These are phyloP conservation scores for Eurytoma californica DNA, from an alignment of 2,888 invertebrate species.

Conservation along the genomic window DNA sequence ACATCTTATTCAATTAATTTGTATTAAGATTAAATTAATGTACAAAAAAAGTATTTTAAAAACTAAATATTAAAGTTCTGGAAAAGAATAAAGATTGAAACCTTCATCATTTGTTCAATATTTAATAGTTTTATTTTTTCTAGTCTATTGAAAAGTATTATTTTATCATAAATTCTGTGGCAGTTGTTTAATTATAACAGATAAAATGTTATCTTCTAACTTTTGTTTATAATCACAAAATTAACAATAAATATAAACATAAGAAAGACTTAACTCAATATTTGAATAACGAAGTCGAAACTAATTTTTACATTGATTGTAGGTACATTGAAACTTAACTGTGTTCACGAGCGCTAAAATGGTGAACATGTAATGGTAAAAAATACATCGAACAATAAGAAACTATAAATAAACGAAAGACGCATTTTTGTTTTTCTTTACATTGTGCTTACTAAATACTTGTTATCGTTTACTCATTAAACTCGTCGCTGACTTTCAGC, in stretches of 20 bases:
- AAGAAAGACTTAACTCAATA: constrained; percentile 10
- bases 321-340: constrained; percentile 26
- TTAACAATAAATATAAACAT: neutral
- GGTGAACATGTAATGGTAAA: neutral
- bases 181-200: constrained; percentile 55
- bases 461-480: constrained; percentile 30
- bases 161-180: constrained; percentile 55
- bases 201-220: constrained; percentile 45
- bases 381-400: neutral
- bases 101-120: constrained; percentile 28
- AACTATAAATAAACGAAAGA: constrained; percentile 15
- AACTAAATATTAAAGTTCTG: neutral
- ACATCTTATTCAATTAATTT: too few species aligned
- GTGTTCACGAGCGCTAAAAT: neutral
- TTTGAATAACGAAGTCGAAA: constrained; percentile 4
- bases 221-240: constrained; percentile 9
- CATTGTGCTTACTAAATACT: constrained; percentile 42
- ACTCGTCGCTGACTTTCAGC: neutral
- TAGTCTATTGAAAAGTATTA: constrained; percentile 53
- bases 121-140: constrained; percentile 53
- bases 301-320: constrained; percentile 29
- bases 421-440: constrained; percentile 25
- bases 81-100: neutral
- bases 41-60: neutral
- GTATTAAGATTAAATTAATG: neutral